Conservation (phyloP, 2,797 vertebrate species). For the Ateles fusciceps region DNA sequence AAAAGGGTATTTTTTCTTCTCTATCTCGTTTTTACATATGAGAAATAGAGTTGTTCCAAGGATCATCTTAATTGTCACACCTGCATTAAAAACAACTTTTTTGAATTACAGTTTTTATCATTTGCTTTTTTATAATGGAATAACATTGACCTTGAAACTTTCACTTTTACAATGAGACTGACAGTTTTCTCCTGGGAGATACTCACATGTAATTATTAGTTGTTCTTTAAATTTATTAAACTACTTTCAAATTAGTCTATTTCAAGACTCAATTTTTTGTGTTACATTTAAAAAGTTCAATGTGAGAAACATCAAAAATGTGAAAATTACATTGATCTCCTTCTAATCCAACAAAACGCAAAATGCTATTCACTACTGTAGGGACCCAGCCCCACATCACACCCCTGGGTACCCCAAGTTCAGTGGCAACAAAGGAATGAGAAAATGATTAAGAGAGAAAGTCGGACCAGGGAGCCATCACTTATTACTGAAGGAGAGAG, state of each 20-base stretch:
- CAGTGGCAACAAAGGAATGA: too few species aligned
- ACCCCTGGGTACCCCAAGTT: too few species aligned
- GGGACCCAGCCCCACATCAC: too few species aligned
- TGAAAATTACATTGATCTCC: background rate
- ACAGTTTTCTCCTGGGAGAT: background rate
- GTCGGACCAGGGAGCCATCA: too few species aligned
- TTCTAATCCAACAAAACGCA: background rate
- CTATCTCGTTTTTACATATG: background rate
- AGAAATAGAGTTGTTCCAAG: background rate
- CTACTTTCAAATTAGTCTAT: background rate
- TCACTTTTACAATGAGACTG: background rate
- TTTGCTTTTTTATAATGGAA: background rate
- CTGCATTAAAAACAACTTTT: constrained; percentile 35
- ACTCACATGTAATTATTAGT: constrained; percentile 1
- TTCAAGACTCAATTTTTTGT: background rate
- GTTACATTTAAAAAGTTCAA: background rate
- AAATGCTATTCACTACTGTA: background rate
- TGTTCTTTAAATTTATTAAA: constrained; percentile 39
- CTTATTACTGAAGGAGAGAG: too few species aligned
- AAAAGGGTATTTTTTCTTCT: background rate
- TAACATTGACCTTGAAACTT: constrained; percentile 39
- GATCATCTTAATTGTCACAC: constrained; percentile 21
- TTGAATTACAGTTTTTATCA: constrained; percentile 30
- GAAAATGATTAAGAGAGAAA: too few species aligned
- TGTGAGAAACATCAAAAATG: background rate